phyloP scores from a whole-genome alignment of 2,888 invertebrate genomes.

The Chouioia cunea region DNA sequence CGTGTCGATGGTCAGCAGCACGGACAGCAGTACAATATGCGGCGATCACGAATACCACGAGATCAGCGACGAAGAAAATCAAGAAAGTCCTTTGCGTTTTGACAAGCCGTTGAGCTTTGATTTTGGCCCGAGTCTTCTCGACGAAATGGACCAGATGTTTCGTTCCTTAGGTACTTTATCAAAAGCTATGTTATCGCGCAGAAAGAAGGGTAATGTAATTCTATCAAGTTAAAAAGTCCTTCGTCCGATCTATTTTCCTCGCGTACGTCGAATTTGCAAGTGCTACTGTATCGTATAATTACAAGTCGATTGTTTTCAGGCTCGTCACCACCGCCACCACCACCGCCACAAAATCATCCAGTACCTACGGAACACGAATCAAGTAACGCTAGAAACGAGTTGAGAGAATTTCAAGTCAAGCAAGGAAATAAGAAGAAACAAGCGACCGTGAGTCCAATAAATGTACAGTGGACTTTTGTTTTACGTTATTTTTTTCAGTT shows the following conservation, averaged over 20 bases:
- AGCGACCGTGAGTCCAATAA: conserved; percentile 70
- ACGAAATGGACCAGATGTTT: conserved; percentile 92
- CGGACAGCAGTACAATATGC: conserved; percentile 50
- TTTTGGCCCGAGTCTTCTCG: conserved; percentile 90
- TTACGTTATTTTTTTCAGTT: conserved; percentile 52
- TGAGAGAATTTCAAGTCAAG: conserved; percentile 74
- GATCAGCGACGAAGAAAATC: conserved; percentile 83
- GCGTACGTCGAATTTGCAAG: background rate
- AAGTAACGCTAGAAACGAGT: conserved; percentile 79
- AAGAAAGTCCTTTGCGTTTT: conserved; percentile 69
- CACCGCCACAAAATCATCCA: conserved; percentile 57
- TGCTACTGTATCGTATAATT: background rate
- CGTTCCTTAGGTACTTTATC: conserved; percentile 68
- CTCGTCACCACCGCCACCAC: conserved; percentile 65
- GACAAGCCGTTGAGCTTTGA: conserved; percentile 74
- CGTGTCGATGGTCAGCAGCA: conserved; percentile 56
- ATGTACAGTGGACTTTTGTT: conserved; percentile 61
- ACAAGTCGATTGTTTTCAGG: conserved; percentile 51
- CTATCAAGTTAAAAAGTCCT: background rate
- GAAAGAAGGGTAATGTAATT: background rate
- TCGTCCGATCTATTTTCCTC: background rate
- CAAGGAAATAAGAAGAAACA: conserved; percentile 71
- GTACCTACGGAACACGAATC: conserved; percentile 69
- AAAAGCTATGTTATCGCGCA: conserved; percentile 1
- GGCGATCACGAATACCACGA: conserved; percentile 84